phyloP scores from a whole-genome alignment of 2,797 vertebrate genomes.

The Micromesistius poutassou region DNA sequence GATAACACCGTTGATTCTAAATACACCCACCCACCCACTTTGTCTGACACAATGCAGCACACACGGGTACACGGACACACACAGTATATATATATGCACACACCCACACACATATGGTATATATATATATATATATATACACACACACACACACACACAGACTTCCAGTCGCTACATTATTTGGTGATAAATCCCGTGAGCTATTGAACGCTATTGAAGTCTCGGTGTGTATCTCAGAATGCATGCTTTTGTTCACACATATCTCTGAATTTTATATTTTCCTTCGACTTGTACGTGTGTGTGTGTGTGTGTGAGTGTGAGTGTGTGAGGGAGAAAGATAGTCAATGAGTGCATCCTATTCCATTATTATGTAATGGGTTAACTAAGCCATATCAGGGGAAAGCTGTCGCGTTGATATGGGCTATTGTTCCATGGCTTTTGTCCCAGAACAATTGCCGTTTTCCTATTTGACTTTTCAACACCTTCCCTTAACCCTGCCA shows the following conservation, averaged over 20 bases:
- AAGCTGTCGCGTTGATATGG: constrained; percentile 58
- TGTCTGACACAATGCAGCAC: not conserved
- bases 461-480: constrained; percentile 56
- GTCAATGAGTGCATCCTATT: constrained; percentile 6
- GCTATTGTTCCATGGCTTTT: constrained; percentile 61
- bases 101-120: no score
- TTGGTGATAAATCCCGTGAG: not conserved
- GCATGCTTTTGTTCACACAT: not conserved
- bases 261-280: not conserved
- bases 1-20: not conserved
- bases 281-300: not conserved
- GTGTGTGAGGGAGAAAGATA: constrained; percentile 25
- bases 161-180: not conserved
- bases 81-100: no score
- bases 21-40: not conserved
- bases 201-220: not conserved
- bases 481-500: constrained; percentile 46
- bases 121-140: no score
- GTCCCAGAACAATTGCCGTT: not conserved
- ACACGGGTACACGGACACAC: not conserved
- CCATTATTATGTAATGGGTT: constrained; percentile 42
- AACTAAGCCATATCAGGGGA: constrained; percentile 53
- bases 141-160: not conserved
- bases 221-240: not conserved
- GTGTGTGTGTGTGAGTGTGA: constrained; percentile 10